A percentile compares a stretch with the other conserved stretches of the same genome.
Evolutionary conservation across 2,113 vertebrate species (phyloP).

Genomic region (Pundamilia nyererei): DNA sequence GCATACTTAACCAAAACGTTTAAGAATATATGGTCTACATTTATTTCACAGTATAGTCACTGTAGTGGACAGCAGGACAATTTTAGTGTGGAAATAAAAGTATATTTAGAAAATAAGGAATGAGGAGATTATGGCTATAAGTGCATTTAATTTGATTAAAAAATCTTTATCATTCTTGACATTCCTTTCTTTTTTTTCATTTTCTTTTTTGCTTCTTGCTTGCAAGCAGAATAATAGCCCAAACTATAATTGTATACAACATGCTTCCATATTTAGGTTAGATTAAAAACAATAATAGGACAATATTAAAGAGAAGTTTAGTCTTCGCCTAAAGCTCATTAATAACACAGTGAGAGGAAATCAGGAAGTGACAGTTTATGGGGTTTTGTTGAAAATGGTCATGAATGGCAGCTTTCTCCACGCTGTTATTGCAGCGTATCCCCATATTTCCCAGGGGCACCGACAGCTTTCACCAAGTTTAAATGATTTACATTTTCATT

Average conservation of each 20-base stretch:
- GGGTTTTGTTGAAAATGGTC: background rate
- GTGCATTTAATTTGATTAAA: background rate
- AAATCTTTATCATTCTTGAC: background rate
- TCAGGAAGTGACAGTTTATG: background rate
- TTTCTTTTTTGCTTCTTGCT: background rate
- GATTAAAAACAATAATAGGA: background rate
- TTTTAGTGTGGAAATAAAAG: background rate
- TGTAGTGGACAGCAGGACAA: background rate
- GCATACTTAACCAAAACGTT: background rate
- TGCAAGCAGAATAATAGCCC: background rate
- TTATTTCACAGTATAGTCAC: background rate
- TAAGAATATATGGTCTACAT: background rate
- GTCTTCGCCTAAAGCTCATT: background rate
- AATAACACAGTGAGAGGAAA: background rate
- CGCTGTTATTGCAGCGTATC: background rate
- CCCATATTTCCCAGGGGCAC: slow-evolving; percentile 13
- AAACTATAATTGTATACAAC: background rate
- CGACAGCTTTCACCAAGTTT: slow-evolving; percentile 48
- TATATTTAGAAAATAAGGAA: background rate
- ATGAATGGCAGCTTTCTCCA: slow-evolving; percentile 27
- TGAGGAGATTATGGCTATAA: background rate
- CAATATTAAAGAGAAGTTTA: background rate
- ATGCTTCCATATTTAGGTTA: background rate
- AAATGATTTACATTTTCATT: slow-evolving; percentile 62
- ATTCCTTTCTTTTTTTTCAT: background rate